Evolutionary conservation across 2,113 vertebrate genomes (phyloP).

Genomic region (Terrapene triunguis): DNA sequence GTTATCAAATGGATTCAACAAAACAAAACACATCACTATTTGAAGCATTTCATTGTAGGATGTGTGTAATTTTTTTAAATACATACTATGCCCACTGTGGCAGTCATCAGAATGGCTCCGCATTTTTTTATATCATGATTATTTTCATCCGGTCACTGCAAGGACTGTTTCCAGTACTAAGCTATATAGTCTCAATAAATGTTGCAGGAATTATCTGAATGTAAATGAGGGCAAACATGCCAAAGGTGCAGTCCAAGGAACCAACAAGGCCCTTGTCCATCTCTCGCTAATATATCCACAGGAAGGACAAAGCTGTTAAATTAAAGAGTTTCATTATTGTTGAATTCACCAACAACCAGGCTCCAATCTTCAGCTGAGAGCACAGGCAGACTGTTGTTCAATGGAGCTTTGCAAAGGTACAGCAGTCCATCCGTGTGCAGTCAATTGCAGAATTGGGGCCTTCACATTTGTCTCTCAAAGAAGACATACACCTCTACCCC

Average conservation of each 20-base stretch:
- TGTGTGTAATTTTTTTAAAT: not conserved
- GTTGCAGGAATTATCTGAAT: not conserved
- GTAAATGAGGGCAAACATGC: not conserved
- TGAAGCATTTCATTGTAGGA: conserved; percentile 1
- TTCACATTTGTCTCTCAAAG: not conserved
- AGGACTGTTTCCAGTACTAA: not conserved
- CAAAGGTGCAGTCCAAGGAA: not conserved
- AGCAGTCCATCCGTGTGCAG: not conserved
- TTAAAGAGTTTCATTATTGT: not conserved
- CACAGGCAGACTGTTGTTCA: not conserved
- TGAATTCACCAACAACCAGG: not conserved
- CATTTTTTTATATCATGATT: not conserved
- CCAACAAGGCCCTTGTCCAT: not conserved
- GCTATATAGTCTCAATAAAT: not conserved
- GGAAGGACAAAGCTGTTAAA: not conserved
- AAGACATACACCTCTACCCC: not conserved
- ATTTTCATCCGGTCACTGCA: not conserved
- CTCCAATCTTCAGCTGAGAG: not conserved
- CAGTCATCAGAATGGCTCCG: not conserved
- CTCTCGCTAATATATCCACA: not conserved
- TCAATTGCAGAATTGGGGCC: not conserved
- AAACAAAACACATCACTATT: not conserved
- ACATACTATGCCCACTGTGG: not conserved
- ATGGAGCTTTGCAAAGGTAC: rapidly evolving
- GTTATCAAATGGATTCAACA: conserved; percentile 9